Evolutionary conservation across 2,113 vertebrate genomes (phyloP), one percentile per base, ranked within the genome.

Genomic region (Antechinus stuartii): DNA sequence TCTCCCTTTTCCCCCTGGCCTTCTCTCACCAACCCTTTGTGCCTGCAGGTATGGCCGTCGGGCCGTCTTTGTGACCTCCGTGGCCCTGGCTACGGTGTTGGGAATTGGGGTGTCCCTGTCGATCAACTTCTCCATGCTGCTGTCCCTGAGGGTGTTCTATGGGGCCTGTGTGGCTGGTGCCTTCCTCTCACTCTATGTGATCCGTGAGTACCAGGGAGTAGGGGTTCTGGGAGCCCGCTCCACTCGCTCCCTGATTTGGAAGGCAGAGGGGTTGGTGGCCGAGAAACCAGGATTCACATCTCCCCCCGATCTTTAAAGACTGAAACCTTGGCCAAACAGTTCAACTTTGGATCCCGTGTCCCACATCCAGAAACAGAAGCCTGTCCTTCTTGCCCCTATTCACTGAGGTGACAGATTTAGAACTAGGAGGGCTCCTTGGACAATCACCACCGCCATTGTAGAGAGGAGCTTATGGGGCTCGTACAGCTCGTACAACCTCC

Each of bases 121-220:
- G 0, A 93, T 97, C 95, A 97, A 97, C 2, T 98, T 98, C 0
- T 25, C 98, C 11, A 97, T 97, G 94, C 98, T 99, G 16, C 98
- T 99, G 92, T 93, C 98, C 27, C 96, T 99, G 0, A 98, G 98
- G 53, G 98, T 99, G 95, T 98, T 98, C 54, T 99, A 99, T 0
- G 99, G 99, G 19, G 96, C 98, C 0, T 89, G 97, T 6, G 98
- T 99, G 94, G 99, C 99, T 0, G 99, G 99, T 0, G 98, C 99
- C 27, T 98, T 99, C 97, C 94, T 99, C 0, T 97, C 99, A 47
- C 99, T 99, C 8, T 99, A 99, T 1, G 98, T 99, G 49, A 95
- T 98, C 14, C 98, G 99, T 98, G 96, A 98, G 98, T 98, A 95
- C 0, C 3, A 0, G 22, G 0, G 0, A 54, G 23, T 10, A 19